Evolutionary conservation across 2,797 vertebrate species (phyloP).

Genomic region (Poecile montanus): DNA sequence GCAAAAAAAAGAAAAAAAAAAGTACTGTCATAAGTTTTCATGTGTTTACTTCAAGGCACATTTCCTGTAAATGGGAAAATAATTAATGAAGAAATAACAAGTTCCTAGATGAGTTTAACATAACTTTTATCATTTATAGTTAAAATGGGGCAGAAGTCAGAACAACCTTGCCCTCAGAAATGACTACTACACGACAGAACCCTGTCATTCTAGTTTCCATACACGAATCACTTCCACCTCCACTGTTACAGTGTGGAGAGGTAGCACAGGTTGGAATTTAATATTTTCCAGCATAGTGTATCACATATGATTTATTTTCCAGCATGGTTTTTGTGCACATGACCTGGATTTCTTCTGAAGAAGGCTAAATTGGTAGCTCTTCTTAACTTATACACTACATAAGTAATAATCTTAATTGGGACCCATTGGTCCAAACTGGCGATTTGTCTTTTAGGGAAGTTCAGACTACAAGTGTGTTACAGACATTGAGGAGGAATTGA

Average conservation of each 20-base stretch:
- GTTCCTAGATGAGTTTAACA: not conserved
- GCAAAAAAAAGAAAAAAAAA: constrained; percentile 1
- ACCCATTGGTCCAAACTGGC: not conserved
- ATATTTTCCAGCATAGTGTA: not conserved
- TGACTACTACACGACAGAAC: not conserved
- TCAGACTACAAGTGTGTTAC: not conserved
- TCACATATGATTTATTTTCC: not conserved
- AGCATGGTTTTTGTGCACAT: not conserved
- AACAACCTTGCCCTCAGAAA: not conserved
- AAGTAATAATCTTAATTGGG: not conserved
- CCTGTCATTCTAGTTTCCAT: not conserved
- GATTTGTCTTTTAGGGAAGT: not conserved
- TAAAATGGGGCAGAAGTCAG: not conserved
- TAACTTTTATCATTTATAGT: not conserved
- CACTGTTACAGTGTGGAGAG: not conserved
- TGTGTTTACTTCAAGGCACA: not conserved
- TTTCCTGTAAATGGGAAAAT: constrained; percentile 23
- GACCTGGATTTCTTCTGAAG: not conserved
- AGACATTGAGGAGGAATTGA: not conserved
- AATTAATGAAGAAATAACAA: not conserved
- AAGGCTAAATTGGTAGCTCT: not conserved
- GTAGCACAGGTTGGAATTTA: not conserved
- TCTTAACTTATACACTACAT: not conserved
- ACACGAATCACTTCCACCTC: not conserved
- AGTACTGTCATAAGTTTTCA: not conserved